These are phyloP conservation scores for Iphiclides podalirius DNA, from an alignment of 2,888 invertebrate species.

Conservation along the genomic window DNA sequence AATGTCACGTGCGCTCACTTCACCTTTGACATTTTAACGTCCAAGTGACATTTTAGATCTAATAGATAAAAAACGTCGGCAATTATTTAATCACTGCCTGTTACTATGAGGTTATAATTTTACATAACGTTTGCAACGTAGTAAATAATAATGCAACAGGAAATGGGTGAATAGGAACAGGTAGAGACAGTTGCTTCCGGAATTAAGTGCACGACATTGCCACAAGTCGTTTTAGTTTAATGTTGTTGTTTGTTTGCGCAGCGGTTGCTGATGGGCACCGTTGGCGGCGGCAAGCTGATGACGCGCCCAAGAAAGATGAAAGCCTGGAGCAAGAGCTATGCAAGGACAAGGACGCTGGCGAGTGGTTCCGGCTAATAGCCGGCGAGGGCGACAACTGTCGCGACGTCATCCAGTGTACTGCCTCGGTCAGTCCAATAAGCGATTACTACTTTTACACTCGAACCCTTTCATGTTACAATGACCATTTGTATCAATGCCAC, in stretches of 20 bases:
- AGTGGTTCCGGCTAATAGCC: slow-evolving; percentile 95
- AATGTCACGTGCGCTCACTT: slow-evolving; percentile 73
- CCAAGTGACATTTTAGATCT: slow-evolving; percentile 62
- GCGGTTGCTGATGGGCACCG: slow-evolving; percentile 74
- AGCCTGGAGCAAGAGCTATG: slow-evolving; percentile 93
- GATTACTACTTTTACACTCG: slow-evolving; percentile 37
- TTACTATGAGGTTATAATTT: slow-evolving; percentile 13
- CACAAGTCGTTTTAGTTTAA: slow-evolving; percentile 10
- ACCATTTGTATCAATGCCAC: slow-evolving; percentile 20
- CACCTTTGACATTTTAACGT: slow-evolving; percentile 69
- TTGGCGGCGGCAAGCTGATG: slow-evolving; percentile 86
- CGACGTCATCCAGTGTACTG: slow-evolving; percentile 96
- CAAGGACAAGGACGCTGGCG: slow-evolving; percentile 96
- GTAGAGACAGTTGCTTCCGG: slow-evolving; percentile 1
- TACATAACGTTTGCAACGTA: slow-evolving; percentile 18
- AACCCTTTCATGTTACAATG: slow-evolving; percentile 33
- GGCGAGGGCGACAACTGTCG: slow-evolving; percentile 96
- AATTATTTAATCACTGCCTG: slow-evolving; percentile 28
- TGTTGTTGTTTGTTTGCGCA: slow-evolving; percentile 38
- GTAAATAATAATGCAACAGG: slow-evolving; percentile 9
- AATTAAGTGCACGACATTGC: slow-evolving; percentile 3
- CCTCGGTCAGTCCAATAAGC: slow-evolving; percentile 84
- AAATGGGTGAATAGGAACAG: slow-evolving; percentile 14
- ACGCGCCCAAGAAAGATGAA: slow-evolving; percentile 88
- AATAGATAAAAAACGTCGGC: slow-evolving; percentile 45